Evolutionary conservation across 92 coral and sea anemone genomes (phyloP), one percentile per base, ranked within the genome.

Genomic region (Epizoanthus stellaris): DNA sequence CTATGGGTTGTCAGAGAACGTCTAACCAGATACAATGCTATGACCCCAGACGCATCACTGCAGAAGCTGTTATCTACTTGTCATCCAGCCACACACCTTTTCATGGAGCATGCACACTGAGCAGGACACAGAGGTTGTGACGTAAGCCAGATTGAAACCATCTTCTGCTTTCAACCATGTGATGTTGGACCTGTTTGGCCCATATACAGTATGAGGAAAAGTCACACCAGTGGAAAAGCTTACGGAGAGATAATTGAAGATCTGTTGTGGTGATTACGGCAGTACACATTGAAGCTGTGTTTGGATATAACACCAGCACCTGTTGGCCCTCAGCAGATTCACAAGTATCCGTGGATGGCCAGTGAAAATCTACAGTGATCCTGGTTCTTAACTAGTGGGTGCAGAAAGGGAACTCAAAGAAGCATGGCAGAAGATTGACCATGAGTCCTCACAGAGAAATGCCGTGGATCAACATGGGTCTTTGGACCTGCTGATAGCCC

Each of bases 401-500:
- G 89, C 93, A 54, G 86, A 83, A 17, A 42, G 94, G 49, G 96
- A 93, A 30, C 85, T 93, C 56, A 71, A 90, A 16, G 89, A 90
- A 39, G 92, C 94, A 56, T 93, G 92, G 91, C 80, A 88, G 72
- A 85, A 85, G 34, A 79, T 93, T 12, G 90, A 90, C 42, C 77
- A 81, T 0, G 39, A 80, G 43, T 6, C 39, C 2, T 20, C 90
- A 63, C 91, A 84, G 11, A 85, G 75, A 75, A 69, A 75, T 39
- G 85, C 86, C 43, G 86, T 14, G 92, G 93, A 25, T 70, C 76
- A 15, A 88, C 89, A 21, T 93, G 96, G 91, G 80, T 71, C 21
- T 91, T 88, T 73, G 92, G 96, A n/a, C 92, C 92, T 45, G 94
- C 92, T 49, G 90, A 90, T 69, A 93, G 92, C 82, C 94, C 93